Conservation (phyloP, 2,113 vertebrate species). For the Nesogale talazaci region DNA sequence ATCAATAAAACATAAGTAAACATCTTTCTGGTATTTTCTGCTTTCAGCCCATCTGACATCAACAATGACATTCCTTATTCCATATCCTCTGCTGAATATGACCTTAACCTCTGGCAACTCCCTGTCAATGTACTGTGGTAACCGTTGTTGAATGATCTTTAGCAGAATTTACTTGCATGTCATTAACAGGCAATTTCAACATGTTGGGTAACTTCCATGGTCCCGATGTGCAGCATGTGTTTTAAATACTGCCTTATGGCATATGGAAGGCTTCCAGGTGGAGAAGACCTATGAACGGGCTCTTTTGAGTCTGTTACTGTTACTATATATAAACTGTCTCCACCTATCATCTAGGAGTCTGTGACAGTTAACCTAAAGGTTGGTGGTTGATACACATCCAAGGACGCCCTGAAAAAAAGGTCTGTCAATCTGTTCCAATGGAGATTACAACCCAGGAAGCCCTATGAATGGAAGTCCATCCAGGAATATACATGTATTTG, state of each 20-base stretch:
- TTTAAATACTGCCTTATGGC: background rate
- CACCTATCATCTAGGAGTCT: background rate
- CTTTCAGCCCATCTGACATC: too few relatives aligned
- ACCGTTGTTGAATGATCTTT: too few relatives aligned
- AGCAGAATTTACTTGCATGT: too few relatives aligned
- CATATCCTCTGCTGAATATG: too few relatives aligned
- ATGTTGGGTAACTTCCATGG: background rate
- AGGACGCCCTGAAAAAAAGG: background rate
- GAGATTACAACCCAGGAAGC: background rate
- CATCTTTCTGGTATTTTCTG: too few relatives aligned
- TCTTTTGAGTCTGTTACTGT: background rate
- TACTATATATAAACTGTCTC: background rate
- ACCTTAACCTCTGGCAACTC: too few relatives aligned
- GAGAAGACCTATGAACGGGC: background rate
- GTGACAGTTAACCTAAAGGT: background rate
- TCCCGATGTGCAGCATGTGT: too few relatives aligned
- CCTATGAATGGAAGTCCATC: background rate
- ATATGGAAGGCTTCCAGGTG: background rate
- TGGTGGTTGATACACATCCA: background rate
- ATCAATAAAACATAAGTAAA: too few relatives aligned
- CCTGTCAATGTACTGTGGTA: too few relatives aligned
- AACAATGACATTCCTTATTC: too few relatives aligned
- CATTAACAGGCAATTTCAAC: too few relatives aligned
- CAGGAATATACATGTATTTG: background rate
- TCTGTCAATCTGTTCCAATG: background rate